Evolutionary conservation across 92 coral and sea anemone species (phyloP), one percentile per base, ranked within the genome.

Genomic region (Isaurus tuberculatus): DNA sequence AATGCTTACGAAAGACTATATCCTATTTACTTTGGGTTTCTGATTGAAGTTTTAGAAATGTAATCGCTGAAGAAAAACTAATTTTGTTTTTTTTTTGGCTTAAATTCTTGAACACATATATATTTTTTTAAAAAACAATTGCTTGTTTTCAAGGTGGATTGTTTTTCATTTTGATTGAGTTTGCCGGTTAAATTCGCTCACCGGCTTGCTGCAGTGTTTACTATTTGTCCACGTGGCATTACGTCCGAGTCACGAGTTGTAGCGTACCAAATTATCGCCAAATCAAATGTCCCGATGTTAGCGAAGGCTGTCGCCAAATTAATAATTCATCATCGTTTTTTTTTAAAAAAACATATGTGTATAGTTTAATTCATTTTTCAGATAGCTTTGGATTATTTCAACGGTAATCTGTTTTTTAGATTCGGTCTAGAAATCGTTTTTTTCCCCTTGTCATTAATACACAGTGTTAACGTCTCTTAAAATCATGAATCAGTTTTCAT

Each of bases 131-230:
- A 40, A 1, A 8, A 40, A 40, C 46, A 40, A 40, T 1, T 14
- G 19, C 8, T 55, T 17, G 7, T 17, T 6, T 55, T 55, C 25
- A 60, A 26, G 46, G 30, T 53, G 46, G 46, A n/a, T n/a, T n/a
- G n/a, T 48, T 51, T 33, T 49, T n/a, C 11, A 25, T 34, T 32
- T 32, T 22, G 44, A 58, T 51, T 57, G 30, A 60, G 20, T 60
- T 60, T 60, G 66, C 66, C 66, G 66, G 66, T 60, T 22, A 60
- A 60, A 60, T 75, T 48, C 22, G 46, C 17, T 32, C 30, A 61
- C 66, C 81, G 68, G 81, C 66, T 53, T 53, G 68, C 67, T 48
- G 30, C 81, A 75, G 20, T 75, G 81, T 75, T 75, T 75, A 53
- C 68, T 32, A 26, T n/a, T 14, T 31, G 30, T 31, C 69, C 81